Evolutionary conservation across 2,113 vertebrate genomes (phyloP).

Genomic region (Rhinopomastus cyanomelas): DNA sequence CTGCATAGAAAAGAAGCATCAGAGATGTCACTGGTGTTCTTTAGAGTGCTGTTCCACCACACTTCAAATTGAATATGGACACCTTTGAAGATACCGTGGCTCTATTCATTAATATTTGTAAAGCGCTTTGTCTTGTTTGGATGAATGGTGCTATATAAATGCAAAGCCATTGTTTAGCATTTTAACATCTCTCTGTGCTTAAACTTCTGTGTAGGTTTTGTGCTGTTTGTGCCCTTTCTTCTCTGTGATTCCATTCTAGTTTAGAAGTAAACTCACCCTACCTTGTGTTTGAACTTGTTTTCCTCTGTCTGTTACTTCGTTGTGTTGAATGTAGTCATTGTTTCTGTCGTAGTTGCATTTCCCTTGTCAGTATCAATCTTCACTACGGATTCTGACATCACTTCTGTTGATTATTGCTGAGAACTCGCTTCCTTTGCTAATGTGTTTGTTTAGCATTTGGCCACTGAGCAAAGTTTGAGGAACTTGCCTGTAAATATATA

Average conservation of each 20-base stretch:
- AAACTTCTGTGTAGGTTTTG: background rate
- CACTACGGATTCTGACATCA: background rate
- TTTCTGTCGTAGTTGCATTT: background rate
- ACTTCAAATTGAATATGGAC: slow-evolving; percentile 13
- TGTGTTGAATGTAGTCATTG: background rate
- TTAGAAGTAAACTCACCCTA: background rate
- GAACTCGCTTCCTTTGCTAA: background rate
- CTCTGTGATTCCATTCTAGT: background rate
- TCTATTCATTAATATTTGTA: slow-evolving; percentile 61
- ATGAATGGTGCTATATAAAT: slow-evolving; percentile 63
- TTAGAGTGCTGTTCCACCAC: background rate
- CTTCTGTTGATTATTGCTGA: background rate
- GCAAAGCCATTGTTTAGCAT: slow-evolving; percentile 16
- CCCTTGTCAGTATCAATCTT: background rate
- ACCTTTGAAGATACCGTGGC: slow-evolving; percentile 18
- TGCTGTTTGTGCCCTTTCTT: background rate
- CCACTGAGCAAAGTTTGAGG: background rate
- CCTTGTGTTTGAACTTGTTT: background rate
- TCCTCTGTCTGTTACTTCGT: background rate
- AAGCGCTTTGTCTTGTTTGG: slow-evolving; percentile 66
- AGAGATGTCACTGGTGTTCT: background rate
- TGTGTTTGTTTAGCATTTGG: background rate
- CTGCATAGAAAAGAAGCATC: background rate
- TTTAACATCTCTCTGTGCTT: background rate
- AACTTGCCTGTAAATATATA: background rate